A percentile compares a stretch with the other conserved stretches of the same genome.
These are phyloP conservation scores for Lytechinus variegatus DNA, from an alignment of 35 echinoderm and acorn worm genomes.

Conservation along the genomic window DNA sequence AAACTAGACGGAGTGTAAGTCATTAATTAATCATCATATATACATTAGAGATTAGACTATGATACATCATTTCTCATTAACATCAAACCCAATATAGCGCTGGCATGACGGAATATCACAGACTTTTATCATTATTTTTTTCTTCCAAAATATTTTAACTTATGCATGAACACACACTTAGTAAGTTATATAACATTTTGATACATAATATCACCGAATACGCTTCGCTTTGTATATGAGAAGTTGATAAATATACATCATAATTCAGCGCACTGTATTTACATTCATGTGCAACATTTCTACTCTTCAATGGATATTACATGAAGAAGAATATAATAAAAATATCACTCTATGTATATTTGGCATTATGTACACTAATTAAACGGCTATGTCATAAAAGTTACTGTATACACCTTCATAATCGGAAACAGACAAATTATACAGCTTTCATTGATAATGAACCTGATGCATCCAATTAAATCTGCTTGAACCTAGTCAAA, in stretches of 20 bases:
- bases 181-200: neutral
- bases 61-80: neutral
- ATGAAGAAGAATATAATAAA: neutral
- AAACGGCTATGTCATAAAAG: neutral
- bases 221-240: neutral
- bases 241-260: neutral
- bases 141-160: neutral
- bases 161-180: neutral
- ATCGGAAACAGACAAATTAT: too few relatives aligned
- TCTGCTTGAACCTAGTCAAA: too few relatives aligned
- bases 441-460: too few relatives aligned
- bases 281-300: neutral
- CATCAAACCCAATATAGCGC: neutral
- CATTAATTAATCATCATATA: neutral
- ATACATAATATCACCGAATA: neutral
- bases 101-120: neutral
- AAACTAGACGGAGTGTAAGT: neutral
- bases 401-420: too few relatives aligned
- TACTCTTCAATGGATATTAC: neutral
- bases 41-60: neutral
- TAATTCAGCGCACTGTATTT: neutral
- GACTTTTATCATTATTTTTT: neutral
- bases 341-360: neutral
- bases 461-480: too few relatives aligned
- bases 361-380: neutral